Conservation (phyloP, 64 coral and sea anemone genomes). For the Trachythela sp. region DNA sequence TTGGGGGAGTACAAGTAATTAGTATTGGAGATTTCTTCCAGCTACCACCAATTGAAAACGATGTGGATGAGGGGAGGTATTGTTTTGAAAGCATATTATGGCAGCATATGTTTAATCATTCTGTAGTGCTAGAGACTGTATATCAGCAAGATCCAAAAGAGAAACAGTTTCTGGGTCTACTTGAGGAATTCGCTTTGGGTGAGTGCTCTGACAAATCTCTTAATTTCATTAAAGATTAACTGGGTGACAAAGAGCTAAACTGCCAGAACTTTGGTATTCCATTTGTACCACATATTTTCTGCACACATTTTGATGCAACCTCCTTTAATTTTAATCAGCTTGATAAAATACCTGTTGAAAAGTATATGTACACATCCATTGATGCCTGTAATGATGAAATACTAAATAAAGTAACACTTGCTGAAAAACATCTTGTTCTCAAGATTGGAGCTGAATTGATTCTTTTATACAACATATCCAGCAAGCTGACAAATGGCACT, state of each 20-base stretch:
- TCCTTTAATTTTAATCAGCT: neutral
- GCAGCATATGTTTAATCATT: neutral
- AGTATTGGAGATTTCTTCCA: neutral
- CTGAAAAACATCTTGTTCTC: neutral
- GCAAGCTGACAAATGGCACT: neutral
- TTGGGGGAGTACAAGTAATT: slow-evolving; percentile 5
- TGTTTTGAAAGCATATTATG: slow-evolving; percentile 11
- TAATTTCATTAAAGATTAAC: neutral
- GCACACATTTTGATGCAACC: neutral
- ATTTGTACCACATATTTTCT: neutral
- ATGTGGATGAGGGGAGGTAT: slow-evolving; percentile 1
- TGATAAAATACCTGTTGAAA: neutral
- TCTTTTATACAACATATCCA: neutral
- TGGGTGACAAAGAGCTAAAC: neutral
- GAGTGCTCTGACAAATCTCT: neutral
- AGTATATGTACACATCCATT: neutral
- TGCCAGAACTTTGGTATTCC: neutral
- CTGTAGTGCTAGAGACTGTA: neutral
- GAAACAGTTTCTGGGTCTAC: neutral
- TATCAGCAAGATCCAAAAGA: neutral
- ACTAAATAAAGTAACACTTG: neutral
- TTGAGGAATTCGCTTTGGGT: neutral
- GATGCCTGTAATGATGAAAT: neutral
- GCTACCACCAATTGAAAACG: neutral
- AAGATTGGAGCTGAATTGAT: slow-evolving; percentile 17